phyloP scores from a whole-genome alignment of 2,797 vertebrate species.

The Selene dorsalis region DNA sequence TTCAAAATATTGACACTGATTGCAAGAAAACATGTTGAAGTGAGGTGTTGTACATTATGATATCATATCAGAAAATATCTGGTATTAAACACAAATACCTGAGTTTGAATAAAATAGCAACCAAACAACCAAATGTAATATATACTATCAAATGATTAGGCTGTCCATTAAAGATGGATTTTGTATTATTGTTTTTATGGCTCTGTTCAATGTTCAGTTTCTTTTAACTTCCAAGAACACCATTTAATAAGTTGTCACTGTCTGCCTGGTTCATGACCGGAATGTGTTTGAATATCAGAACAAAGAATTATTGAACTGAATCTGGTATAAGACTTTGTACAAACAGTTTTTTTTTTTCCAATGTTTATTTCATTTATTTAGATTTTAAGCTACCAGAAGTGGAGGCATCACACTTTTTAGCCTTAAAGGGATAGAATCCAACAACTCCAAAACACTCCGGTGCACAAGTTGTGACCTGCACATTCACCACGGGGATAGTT shows the following conservation, averaged over 20 bases:
- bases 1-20: neutral
- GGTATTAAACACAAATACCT: too few relatives aligned
- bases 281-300: slow-evolving; percentile 37
- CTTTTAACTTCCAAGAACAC: slow-evolving; percentile 13
- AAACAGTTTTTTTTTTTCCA: too few relatives aligned
- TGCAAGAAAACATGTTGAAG: neutral
- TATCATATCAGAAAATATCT: too few relatives aligned
- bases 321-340: neutral
- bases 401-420: too few relatives aligned
- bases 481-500: too few relatives aligned
- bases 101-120: too few relatives aligned
- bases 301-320: slow-evolving; percentile 2
- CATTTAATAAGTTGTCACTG: slow-evolving; percentile 3
- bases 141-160: slow-evolving; percentile 3
- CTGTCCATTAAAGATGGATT: slow-evolving; percentile 3
- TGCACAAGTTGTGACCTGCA: too few relatives aligned
- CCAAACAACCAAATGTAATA: too few relatives aligned
- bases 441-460: too few relatives aligned
- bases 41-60: neutral
- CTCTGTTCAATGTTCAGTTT: slow-evolving; percentile 25
- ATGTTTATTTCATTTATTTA: neutral
- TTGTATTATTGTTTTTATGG: neutral
- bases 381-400: too few relatives aligned
- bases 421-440: too few relatives aligned
- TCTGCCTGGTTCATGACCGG: slow-evolving; percentile 36